These are phyloP conservation scores for Apodemus agrarius DNA, from an alignment of 2,797 vertebrate genomes.

Conservation along the genomic window DNA sequence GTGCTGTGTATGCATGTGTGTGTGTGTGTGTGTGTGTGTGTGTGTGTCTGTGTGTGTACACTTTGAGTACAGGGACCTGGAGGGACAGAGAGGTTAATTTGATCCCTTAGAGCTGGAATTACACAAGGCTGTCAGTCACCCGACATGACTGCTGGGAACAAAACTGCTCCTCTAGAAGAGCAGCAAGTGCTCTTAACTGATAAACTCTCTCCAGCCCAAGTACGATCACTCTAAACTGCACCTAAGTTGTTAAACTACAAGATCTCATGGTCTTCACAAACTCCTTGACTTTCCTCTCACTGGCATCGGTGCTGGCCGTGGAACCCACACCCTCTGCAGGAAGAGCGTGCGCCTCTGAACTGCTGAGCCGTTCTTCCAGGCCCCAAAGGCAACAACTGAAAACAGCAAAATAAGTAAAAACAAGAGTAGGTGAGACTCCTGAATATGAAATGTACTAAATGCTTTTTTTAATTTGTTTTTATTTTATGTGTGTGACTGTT, in stretches of 20 bases:
- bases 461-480: background rate
- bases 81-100: no score
- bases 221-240: no score
- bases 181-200: background rate
- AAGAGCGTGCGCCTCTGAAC: background rate
- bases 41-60: background rate
- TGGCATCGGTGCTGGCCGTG: background rate
- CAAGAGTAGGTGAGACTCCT: background rate
- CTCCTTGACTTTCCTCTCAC: background rate
- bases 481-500: background rate
- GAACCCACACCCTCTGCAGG: background rate
- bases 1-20: no score
- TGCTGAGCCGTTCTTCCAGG: background rate
- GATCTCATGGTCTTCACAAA: background rate
- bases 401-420: slow-evolving; percentile 11
- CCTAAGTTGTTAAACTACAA: background rate
- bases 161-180: background rate
- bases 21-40: background rate
- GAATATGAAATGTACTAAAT: background rate
- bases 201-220: background rate
- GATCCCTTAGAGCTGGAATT: background rate
- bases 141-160: background rate
- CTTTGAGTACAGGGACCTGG: background rate
- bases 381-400: background rate
- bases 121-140: background rate